These are phyloP conservation scores for Burhinus oedicnemus DNA, from an alignment of 2,113 vertebrate genomes.

Conservation along the genomic window DNA sequence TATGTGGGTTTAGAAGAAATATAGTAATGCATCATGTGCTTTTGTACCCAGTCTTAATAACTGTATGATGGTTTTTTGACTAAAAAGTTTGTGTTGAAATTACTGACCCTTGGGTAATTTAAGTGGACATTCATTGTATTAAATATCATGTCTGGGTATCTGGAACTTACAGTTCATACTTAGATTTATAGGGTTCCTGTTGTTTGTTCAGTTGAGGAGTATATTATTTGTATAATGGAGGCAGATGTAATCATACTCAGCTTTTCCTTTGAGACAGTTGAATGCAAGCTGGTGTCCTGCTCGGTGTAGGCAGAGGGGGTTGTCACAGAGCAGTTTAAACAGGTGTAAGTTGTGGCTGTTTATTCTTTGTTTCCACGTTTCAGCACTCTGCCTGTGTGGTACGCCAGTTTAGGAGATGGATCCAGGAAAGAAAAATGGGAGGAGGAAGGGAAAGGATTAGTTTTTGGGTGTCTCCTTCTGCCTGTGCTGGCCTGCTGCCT, in stretches of 20 bases:
- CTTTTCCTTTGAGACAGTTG: not conserved
- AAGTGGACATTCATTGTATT: not conserved
- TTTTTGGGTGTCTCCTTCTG: not conserved
- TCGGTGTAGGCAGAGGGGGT: fast-evolving
- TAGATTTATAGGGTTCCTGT: not conserved
- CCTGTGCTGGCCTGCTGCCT: not conserved
- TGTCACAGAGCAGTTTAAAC: not conserved
- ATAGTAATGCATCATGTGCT: not conserved
- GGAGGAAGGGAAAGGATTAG: not conserved
- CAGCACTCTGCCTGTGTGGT: not conserved
- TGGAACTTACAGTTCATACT: not conserved
- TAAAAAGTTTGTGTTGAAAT: not conserved
- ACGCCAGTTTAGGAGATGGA: not conserved
- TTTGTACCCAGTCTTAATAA: not conserved
- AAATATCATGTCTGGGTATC: not conserved
- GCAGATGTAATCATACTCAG: not conserved
- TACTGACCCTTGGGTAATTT: not conserved
- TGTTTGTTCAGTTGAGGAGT: not conserved
- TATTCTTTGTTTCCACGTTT: fast-evolving
- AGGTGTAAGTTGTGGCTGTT: not conserved
- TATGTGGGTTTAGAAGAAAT: not conserved
- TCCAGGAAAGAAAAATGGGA: not conserved
- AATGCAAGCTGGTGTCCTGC: fast-evolving
- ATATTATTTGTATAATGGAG: not conserved
- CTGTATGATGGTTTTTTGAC: not conserved